Conservation (phyloP, 2,113 vertebrate genomes). For the Euleptes europaea region DNA sequence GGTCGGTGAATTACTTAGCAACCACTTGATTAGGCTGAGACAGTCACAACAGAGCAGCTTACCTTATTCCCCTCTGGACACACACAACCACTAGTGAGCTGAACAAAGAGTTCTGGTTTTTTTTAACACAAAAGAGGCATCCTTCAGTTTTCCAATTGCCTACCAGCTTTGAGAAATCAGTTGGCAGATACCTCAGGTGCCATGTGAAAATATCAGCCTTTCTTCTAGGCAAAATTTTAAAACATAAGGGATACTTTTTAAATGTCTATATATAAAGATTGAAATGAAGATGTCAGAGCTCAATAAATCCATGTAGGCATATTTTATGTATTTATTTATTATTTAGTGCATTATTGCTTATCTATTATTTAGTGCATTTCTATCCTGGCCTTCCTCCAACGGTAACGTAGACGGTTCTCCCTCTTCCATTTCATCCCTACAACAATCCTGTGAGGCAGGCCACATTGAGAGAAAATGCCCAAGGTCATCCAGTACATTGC, state of each 20-base stretch:
- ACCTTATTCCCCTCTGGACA: not conserved
- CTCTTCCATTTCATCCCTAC: too few species aligned
- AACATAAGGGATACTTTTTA: not conserved
- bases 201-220: constrained; percentile 1
- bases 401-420: too few species aligned
- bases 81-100: constrained; percentile 17
- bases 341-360: too few species aligned
- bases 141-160: not conserved
- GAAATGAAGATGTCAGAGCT: not conserved
- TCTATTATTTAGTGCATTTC: too few species aligned
- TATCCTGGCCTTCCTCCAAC: too few species aligned
- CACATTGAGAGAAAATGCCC: too few species aligned
- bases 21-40: constrained; percentile 55
- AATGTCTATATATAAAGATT: not conserved
- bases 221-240: not conserved
- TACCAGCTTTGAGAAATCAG: constrained; percentile 11
- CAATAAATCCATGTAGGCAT: not conserved
- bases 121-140: rapidly evolving
- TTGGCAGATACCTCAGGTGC: constrained; percentile 11
- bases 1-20: constrained; percentile 52
- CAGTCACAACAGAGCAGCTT: constrained; percentile 37
- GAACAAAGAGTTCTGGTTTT: constrained; percentile 15
- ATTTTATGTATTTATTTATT: not conserved
- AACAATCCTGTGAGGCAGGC: too few species aligned
- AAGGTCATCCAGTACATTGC: too few species aligned